Evolutionary conservation across 2,113 vertebrate genomes (phyloP), one percentile per base, ranked within the genome.

Genomic region (Microcebus lehilahytsara): DNA sequence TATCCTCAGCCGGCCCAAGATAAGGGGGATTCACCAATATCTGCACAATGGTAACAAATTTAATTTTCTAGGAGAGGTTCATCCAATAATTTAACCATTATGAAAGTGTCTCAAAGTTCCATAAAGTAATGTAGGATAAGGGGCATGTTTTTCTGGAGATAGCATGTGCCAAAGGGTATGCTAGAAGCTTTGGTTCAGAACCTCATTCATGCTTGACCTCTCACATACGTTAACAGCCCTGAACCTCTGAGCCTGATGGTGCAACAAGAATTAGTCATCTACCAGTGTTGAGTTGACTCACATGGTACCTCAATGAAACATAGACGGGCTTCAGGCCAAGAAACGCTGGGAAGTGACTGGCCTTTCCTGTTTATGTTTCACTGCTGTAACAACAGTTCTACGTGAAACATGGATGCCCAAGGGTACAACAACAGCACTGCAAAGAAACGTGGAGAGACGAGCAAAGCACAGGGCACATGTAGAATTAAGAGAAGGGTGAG

Each of bases 391-490:
- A 62, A 71, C 6, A 42, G 46, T 25, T 51, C 37, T 22, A 6
- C 32, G 56, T 75, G 87, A 77, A 77, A 81, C 40, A 23, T 2
- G 0, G 46, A 9, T 30, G 58, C 46, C 74, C 32, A 32, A 30
- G 66, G 78, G 20, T 2, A 4, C 74, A 25, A n/a, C 1, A 20
- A 79, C 0, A 77, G 46, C 6, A 16, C 64, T 6, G 3, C 40
- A 25, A 0, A 51, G 60, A 84, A 37, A 30, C 46, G 69, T 0
- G 30, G 64, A 23, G 25, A 4, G 16, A 20, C 34, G n/a, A 60
- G 66, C 46, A 34, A 27, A 56, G 53, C 0, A 37, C 0, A 0
- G 69, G 71, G 49, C 32, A 3, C 0, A 2, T 2, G 2, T 0
- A 51, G 9, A 9, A 25, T 4, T 32, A 23, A 49, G 16, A 58